These are phyloP conservation scores for Drosophila saltans DNA, from an alignment of 1,140 invertebrate species.

Conservation along the genomic window DNA sequence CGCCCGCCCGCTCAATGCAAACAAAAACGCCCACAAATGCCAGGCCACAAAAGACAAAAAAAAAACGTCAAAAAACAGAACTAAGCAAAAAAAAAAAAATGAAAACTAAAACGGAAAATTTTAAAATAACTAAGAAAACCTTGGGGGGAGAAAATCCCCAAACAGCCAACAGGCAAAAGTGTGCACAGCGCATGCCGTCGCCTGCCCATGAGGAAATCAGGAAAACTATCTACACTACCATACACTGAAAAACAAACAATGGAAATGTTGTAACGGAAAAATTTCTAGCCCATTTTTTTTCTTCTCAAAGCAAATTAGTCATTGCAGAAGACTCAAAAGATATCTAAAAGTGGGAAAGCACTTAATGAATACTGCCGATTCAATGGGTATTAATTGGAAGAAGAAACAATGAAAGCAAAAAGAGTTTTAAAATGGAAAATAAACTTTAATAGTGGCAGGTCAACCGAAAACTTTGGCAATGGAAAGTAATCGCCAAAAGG, in stretches of 20 bases:
- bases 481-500: neutral
- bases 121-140: neutral
- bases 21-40: constrained; percentile 43
- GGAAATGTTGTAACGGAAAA: neutral
- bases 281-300: neutral
- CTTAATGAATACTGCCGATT: neutral
- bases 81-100: neutral
- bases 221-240: constrained; percentile 28
- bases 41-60: constrained; percentile 43
- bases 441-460: neutral
- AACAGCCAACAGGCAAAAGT: constrained; percentile 26
- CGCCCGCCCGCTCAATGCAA: constrained; percentile 35
- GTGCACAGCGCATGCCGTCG: constrained; percentile 49
- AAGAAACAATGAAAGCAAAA: neutral
- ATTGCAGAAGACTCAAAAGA: no score
- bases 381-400: neutral
- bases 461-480: neutral
- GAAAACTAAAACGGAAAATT: constrained; percentile 27
- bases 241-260: constrained; percentile 20
- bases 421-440: neutral
- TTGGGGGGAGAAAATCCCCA: constrained; percentile 7
- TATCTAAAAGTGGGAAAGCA: neutral
- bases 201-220: constrained; percentile 29
- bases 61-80: constrained; percentile 31
- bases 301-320: neutral